phyloP scores from a whole-genome alignment of 1,140 invertebrate genomes.

The Parasteatoda tepidariorum region DNA sequence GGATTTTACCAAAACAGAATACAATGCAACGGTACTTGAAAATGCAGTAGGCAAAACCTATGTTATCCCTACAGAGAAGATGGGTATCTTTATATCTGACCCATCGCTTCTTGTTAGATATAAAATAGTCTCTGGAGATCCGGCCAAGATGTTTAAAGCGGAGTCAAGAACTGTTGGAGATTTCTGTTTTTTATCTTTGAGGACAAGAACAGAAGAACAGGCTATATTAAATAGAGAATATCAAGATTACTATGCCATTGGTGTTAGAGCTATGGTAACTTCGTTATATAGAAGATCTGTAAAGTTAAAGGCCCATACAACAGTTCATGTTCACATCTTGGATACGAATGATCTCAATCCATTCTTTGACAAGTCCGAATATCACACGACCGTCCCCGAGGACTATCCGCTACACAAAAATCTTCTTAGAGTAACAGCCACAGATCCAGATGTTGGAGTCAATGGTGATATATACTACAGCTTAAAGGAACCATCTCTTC shows the following conservation, averaged over 20 bases:
- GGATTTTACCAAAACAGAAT: slow-evolving; percentile 78
- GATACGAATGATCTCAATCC: slow-evolving; percentile 94
- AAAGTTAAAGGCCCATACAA: slow-evolving; percentile 64
- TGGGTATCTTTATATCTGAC: slow-evolving; percentile 75
- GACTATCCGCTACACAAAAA: slow-evolving; percentile 83
- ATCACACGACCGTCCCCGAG: slow-evolving; percentile 86
- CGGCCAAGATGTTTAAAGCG: slow-evolving; percentile 91
- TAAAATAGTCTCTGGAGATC: slow-evolving; percentile 85
- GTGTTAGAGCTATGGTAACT: slow-evolving; percentile 78
- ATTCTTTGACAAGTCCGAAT: slow-evolving; percentile 82
- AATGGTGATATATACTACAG: slow-evolving; percentile 98
- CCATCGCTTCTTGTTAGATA: slow-evolving; percentile 75
- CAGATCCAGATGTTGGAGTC: slow-evolving; percentile 92
- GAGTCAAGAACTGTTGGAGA: slow-evolving; percentile 85
- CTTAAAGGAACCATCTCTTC: slow-evolving; percentile 81
- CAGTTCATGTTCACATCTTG: slow-evolving; percentile 81
- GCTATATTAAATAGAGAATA: slow-evolving; percentile 91
- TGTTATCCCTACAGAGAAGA: slow-evolving; percentile 73
- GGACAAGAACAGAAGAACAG: slow-evolving; percentile 85
- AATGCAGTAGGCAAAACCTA: slow-evolving; percentile 90
- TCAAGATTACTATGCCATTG: slow-evolving; percentile 83
- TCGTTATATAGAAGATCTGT: slow-evolving; percentile 50
- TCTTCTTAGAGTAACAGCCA: slow-evolving; percentile 74
- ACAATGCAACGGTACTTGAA: slow-evolving; percentile 92
- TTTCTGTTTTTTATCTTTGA: slow-evolving; percentile 90